Percentiles rank a stretch among this genome's conserved stretches.
These are phyloP conservation scores for Leptinotarsa haldemani DNA, from an alignment of 2,888 invertebrate species.

Conservation along the genomic window DNA sequence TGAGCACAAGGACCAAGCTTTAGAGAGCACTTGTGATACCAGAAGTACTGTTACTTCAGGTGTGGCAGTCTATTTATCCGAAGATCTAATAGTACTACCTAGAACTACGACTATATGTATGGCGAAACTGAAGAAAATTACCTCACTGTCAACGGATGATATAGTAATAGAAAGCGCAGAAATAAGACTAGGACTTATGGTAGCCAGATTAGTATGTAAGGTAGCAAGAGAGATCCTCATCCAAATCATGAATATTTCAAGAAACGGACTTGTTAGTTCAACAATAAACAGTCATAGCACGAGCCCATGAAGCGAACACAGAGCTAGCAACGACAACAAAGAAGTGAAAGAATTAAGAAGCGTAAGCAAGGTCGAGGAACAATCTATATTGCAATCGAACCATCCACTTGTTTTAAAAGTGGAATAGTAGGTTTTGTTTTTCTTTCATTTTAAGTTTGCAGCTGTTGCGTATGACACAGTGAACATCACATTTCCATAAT, in stretches of 20 bases:
- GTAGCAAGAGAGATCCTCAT: background rate
- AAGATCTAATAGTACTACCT: background rate
- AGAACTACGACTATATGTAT: background rate
- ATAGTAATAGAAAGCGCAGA: background rate
- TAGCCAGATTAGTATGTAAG: background rate
- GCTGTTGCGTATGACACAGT: too few relatives aligned
- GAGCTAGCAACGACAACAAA: background rate
- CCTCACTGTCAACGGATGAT: background rate
- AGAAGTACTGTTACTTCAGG: background rate
- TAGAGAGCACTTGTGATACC: background rate
- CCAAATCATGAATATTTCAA: background rate
- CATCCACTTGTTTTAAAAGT: too few relatives aligned
- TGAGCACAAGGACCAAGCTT: too few relatives aligned
- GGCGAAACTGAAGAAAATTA: background rate
- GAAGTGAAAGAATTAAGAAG: background rate
- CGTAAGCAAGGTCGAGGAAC: background rate
- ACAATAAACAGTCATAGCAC: background rate
- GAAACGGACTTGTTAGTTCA: background rate
- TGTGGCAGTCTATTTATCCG: background rate
- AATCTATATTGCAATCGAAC: constrained; percentile 4
- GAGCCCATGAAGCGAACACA: background rate
- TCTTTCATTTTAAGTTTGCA: too few relatives aligned
- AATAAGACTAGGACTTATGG: background rate
- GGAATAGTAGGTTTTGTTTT: too few relatives aligned
- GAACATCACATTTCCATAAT: too few relatives aligned